Base-by-base conservation (phyloP, 1,140 invertebrate species). In the Drosophila mojavensis region DNA sequence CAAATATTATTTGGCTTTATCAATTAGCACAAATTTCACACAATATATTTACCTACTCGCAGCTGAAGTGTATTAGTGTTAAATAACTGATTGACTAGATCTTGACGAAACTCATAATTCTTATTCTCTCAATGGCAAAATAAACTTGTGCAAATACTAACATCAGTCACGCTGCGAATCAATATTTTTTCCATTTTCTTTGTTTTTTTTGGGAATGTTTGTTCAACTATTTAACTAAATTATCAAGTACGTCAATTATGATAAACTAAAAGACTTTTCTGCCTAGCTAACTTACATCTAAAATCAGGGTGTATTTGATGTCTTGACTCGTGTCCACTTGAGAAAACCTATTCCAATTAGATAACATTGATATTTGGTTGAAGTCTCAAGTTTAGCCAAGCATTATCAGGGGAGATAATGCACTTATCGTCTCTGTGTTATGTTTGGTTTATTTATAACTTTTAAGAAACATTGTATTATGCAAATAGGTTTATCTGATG, bases 391-490 rank as follows among this genome's bases (percentile, higher is more conserved):
- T 28, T 50, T 50, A 13, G 5, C 48, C 2, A 26, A 50, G 48
- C 13, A 26, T 50, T 50, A 26, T 6, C 11, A 9, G 9, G 33
- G 7, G 13, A 51, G 48, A n/a, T 51, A 15, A 15, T 15, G 48
- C 20, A 4, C 5, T 28, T 51, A 39, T 28, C 11, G 13, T n/a
- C 24, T 7, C 2, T 3, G 13, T 3, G 28, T 7, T 15, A 45
- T 45, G 43, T 45, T 33, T 33, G 0, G 10, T 39, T 39, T 39
- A 39, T 39, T 11, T 11, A 11, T 39, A 39, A 4, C 36, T 39
- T 39, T 39, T 39, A 3, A 39, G 24, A 41, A 59, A 47, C 41
- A 47, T 59, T 59, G 56, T 59, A 17, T 47, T 47, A 43, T 39
- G 4, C 5, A 41, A 17, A 58, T 39, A 43, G 17, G 20, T 24